A percentile compares a stretch with the other conserved stretches of the same genome.
These are phyloP conservation scores for Aphelocoma californica DNA, from an alignment of 2,797 vertebrate genomes.

Conservation along the genomic window DNA sequence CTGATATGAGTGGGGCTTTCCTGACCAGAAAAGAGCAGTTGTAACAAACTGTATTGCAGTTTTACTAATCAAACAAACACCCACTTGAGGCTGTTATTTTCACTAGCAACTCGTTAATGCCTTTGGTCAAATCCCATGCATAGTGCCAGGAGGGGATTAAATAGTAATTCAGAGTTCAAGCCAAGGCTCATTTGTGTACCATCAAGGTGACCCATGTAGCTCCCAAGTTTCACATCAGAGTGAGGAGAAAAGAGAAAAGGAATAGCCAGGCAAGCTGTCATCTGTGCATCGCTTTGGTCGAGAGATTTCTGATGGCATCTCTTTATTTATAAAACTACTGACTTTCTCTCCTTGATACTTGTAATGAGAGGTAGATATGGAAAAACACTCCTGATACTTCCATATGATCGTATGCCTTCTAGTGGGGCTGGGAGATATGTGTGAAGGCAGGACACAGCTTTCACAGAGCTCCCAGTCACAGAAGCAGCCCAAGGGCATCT, in stretches of 20 bases:
- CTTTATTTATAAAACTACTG: not conserved
- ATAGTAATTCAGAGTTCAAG: not conserved
- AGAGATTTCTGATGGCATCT: not conserved
- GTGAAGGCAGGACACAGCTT: not conserved
- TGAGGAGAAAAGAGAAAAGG: not conserved
- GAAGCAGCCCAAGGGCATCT: not conserved
- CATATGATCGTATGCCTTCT: not conserved
- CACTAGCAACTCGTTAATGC: not conserved
- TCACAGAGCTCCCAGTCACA: not conserved
- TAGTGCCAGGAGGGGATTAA: not conserved
- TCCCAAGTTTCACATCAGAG: not conserved
- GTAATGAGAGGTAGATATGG: not conserved
- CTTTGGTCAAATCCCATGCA: not conserved
- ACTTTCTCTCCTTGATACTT: not conserved
- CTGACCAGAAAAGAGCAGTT: not conserved
- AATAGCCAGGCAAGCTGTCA: not conserved
- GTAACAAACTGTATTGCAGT: not conserved
- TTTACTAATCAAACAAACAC: not conserved
- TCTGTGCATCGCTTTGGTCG: accelerated
- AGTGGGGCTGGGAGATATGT: not conserved
- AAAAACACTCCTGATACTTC: not conserved
- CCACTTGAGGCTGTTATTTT: not conserved
- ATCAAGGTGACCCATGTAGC: not conserved
- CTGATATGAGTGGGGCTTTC: not conserved
- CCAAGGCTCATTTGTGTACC: not conserved